Conservation (phyloP, 2,797 vertebrate genomes). For the Selene dorsalis region DNA sequence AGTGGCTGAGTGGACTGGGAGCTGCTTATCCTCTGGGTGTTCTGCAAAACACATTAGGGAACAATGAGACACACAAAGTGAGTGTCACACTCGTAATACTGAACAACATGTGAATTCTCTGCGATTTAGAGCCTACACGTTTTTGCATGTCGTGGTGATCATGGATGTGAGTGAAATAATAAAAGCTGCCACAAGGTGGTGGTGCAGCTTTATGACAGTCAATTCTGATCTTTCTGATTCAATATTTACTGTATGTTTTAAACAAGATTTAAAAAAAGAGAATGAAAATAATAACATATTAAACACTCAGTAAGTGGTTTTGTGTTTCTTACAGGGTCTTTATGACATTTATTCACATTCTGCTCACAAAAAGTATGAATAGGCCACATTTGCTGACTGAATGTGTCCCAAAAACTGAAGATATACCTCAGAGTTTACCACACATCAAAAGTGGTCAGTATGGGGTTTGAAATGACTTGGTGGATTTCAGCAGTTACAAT, state of each 20-base stretch:
- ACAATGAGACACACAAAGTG: constrained; percentile 46
- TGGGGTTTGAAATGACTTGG: not conserved
- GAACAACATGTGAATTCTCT: not conserved
- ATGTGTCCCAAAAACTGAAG: not conserved
- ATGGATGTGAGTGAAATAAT: constrained; percentile 20
- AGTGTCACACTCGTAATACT: not conserved
- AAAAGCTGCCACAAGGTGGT: constrained; percentile 72
- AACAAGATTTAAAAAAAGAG: constrained; percentile 3
- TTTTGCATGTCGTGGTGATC: not conserved
- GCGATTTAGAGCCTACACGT: not conserved
- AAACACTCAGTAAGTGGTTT: not conserved
- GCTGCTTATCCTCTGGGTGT: constrained; percentile 95
- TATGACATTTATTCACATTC: not conserved
- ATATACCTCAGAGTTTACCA: not conserved
- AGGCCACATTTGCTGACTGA: not conserved
- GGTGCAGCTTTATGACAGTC: constrained; percentile 60
- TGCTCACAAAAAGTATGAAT: not conserved
- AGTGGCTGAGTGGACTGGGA: constrained; percentile 94
- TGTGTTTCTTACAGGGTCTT: not conserved
- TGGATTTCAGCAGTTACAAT: not conserved
- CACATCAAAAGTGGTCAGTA: not conserved
- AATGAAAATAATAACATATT: not conserved
- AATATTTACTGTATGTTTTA: constrained; percentile 4
- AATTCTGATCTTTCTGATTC: not conserved
- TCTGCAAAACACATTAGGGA: constrained; percentile 83